phyloP scores from a whole-genome alignment of 2,888 invertebrate species.

The Hipparchia sbordonii region DNA sequence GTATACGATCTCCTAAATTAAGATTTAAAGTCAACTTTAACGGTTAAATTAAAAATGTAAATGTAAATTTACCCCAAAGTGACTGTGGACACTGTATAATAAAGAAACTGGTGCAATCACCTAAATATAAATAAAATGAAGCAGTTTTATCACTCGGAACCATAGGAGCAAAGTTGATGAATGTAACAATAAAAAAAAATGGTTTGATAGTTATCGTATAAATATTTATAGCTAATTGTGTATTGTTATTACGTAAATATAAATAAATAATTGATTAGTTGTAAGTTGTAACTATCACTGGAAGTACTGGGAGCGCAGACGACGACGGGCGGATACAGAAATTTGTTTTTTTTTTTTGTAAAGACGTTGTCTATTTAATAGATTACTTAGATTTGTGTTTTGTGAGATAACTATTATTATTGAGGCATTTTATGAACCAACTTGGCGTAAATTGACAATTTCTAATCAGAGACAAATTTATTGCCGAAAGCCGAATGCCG shows the following conservation, averaged over 20 bases:
- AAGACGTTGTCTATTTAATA: slow-evolving; percentile 67
- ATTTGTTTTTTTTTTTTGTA: slow-evolving; percentile 61
- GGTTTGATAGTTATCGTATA: slow-evolving; percentile 82
- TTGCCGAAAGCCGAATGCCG: background rate
- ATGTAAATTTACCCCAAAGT: slow-evolving; percentile 66
- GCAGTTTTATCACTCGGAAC: slow-evolving; percentile 67
- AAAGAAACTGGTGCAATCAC: slow-evolving; percentile 67
- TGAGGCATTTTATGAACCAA: slow-evolving; percentile 8
- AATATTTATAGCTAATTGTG: slow-evolving; percentile 84
- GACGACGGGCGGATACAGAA: slow-evolving; percentile 53
- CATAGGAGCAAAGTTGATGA: slow-evolving; percentile 69
- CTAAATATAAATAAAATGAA: slow-evolving; percentile 46
- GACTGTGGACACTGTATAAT: slow-evolving; percentile 69
- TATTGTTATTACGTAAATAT: slow-evolving; percentile 83
- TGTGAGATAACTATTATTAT: slow-evolving; percentile 26
- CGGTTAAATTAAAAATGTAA: slow-evolving; percentile 62
- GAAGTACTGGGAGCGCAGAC: slow-evolving; percentile 69
- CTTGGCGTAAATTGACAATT: slow-evolving; percentile 1
- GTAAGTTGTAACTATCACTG: slow-evolving; percentile 79
- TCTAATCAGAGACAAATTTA: background rate
- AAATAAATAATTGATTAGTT: slow-evolving; percentile 82
- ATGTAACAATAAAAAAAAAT: slow-evolving; percentile 71
- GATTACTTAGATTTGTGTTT: slow-evolving; percentile 32
- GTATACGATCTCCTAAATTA: slow-evolving; percentile 84
- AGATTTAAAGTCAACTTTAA: slow-evolving; percentile 82